Conservation (phyloP, 2,113 vertebrate species). For the Charina bottae region DNA sequence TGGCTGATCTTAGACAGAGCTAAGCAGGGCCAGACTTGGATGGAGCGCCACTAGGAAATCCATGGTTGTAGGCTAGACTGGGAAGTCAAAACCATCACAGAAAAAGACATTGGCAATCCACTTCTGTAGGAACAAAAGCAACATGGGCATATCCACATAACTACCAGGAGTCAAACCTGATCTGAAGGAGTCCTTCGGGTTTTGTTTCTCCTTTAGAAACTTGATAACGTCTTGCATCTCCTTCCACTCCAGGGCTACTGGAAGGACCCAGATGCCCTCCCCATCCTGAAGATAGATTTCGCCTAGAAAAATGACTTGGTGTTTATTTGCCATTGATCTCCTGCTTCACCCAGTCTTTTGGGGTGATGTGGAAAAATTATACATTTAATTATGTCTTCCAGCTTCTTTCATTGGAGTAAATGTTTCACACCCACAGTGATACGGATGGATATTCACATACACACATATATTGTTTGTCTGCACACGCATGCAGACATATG, state of each 20-base stretch:
- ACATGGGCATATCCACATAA: neutral
- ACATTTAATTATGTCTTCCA: neutral
- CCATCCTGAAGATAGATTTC: neutral
- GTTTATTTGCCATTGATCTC: neutral
- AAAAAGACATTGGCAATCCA: neutral
- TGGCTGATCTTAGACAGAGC: neutral
- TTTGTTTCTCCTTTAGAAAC: neutral
- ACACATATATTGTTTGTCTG: neutral
- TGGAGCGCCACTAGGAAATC: neutral
- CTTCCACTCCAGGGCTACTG: neutral
- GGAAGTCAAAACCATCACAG: neutral
- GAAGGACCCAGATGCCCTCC: neutral
- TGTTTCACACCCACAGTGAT: neutral
- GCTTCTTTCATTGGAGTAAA: neutral
- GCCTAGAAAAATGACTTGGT: neutral
- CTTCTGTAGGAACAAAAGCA: neutral
- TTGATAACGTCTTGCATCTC: neutral
- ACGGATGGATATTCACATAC: neutral
- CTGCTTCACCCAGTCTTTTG: neutral
- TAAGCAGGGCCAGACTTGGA: neutral
- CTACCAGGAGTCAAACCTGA: neutral
- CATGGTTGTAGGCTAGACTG: neutral
- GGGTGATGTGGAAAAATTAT: neutral
- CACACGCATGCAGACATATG: neutral
- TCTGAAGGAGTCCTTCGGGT: neutral